Evolutionary conservation across 2,888 invertebrate species (phyloP).

Genomic region (Opisthograptis luteolata): DNA sequence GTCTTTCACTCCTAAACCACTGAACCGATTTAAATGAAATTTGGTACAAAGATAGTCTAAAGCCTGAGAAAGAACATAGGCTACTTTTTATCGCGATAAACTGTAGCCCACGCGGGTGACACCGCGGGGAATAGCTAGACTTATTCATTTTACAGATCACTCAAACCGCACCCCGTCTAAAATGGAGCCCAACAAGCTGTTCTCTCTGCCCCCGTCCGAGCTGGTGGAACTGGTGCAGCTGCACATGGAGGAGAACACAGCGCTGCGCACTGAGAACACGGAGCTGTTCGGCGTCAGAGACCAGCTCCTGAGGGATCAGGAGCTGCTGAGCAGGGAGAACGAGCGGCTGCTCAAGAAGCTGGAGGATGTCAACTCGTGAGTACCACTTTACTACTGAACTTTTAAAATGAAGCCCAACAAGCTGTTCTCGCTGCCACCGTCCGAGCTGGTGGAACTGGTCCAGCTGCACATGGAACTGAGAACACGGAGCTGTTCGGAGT

Average conservation of each 20-base stretch:
- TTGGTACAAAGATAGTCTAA: no score
- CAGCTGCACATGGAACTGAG: conserved; percentile 94
- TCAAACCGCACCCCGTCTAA: conserved; percentile 81
- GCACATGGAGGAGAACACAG: conserved; percentile 92
- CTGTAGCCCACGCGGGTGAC: no score
- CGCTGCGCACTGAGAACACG: conserved; percentile 92
- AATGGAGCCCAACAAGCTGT: conserved; percentile 89
- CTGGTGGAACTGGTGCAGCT: conserved; percentile 92
- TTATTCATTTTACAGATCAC: conserved; percentile 55
- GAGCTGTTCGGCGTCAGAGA: conserved; percentile 93
- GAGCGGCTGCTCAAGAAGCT: conserved; percentile 94
- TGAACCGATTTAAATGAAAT: no score
- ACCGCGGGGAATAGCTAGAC: no score
- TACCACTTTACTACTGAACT: no score
- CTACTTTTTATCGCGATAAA: no score
- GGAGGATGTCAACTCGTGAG: conserved; percentile 94
- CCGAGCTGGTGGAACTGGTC: conserved; percentile 92
- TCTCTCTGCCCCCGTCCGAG: conserved; percentile 90
- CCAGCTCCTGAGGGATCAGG: conserved; percentile 93
- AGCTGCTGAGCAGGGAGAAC: conserved; percentile 95
- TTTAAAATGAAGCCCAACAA: conserved; percentile 89
- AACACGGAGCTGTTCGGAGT: conserved; percentile 93
- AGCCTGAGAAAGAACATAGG: no score
- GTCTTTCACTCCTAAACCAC: no score
- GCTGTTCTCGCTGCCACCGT: conserved; percentile 89